A percentile compares a stretch with the other conserved stretches of the same genome.
phyloP scores from a whole-genome alignment of 2,113 vertebrate species.

The Channa maculata region DNA sequence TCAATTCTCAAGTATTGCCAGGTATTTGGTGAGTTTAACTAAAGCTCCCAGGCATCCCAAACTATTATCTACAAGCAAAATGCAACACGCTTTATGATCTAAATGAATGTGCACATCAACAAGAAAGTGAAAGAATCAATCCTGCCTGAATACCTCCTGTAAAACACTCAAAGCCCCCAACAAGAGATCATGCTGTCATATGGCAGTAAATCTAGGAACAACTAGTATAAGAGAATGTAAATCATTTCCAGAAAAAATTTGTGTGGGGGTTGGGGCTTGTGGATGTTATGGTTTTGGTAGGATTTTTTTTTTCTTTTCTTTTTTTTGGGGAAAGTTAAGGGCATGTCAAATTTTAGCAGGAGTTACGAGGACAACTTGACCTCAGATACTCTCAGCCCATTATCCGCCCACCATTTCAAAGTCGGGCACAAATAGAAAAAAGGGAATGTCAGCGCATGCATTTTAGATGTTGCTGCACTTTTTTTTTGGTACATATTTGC shows the following conservation, averaged over 20 bases:
- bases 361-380: slow-evolving; percentile 18
- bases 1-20: slow-evolving; percentile 76
- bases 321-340: not conserved
- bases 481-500: slow-evolving; percentile 43
- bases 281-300: not conserved
- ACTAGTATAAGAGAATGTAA: slow-evolving; percentile 23
- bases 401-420: slow-evolving; percentile 63
- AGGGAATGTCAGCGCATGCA: slow-evolving; percentile 30
- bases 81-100: too few species aligned
- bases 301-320: not conserved
- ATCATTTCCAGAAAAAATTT: slow-evolving; percentile 6
- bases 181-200: too few species aligned
- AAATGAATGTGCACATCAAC: too few species aligned
- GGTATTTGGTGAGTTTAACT: slow-evolving; percentile 70
- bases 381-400: slow-evolving; percentile 44
- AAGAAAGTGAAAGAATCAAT: too few species aligned
- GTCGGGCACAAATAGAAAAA: slow-evolving; percentile 44
- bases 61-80: not conserved
- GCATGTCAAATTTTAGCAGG: slow-evolving; percentile 7
- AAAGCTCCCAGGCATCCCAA: slow-evolving; percentile 22
- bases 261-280: not conserved
- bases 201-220: slow-evolving; percentile 6
- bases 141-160: too few species aligned
- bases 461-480: slow-evolving; percentile 21
- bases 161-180: too few species aligned